These are phyloP conservation scores for Pseudoatta argentina DNA, from an alignment of 1,140 invertebrate species.

Conservation along the genomic window DNA sequence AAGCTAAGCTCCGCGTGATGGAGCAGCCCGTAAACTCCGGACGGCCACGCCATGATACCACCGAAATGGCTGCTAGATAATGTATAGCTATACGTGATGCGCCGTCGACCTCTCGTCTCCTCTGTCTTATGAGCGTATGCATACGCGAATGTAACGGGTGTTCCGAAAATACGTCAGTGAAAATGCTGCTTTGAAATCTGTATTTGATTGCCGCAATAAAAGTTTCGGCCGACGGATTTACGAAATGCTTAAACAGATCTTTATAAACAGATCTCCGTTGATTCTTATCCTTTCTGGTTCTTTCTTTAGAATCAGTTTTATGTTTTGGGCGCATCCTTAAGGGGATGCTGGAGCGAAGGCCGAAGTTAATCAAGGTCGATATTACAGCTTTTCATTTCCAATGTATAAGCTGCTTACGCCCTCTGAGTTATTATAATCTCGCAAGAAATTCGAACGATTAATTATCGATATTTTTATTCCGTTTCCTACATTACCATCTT, in stretches of 20 bases:
- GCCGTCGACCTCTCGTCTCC: slow-evolving; percentile 62
- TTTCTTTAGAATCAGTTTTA: neutral
- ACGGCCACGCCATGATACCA: slow-evolving; percentile 79
- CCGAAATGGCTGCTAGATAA: slow-evolving; percentile 84
- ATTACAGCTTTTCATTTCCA: too few relatives aligned
- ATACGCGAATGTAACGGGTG: slow-evolving; percentile 17
- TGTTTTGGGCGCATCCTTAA: neutral
- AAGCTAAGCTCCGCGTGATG: slow-evolving; percentile 85
- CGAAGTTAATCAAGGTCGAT: too few relatives aligned
- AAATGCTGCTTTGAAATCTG: neutral
- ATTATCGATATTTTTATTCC: too few relatives aligned
- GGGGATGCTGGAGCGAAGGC: too few relatives aligned
- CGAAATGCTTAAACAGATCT: neutral
- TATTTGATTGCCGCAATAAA: slow-evolving; percentile 5
- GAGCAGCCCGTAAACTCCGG: slow-evolving; percentile 84
- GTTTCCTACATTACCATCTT: too few relatives aligned
- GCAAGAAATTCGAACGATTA: too few relatives aligned
- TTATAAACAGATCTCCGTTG: neutral
- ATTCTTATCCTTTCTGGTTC: neutral
- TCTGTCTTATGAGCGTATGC: slow-evolving; percentile 28
- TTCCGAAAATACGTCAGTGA: neutral
- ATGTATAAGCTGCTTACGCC: too few relatives aligned
- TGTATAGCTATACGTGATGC: slow-evolving; percentile 79
- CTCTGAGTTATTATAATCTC: too few relatives aligned
- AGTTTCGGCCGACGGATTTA: neutral